phyloP scores from a whole-genome alignment of 2,113 vertebrate genomes.

The Chaetodon trifascialis region DNA sequence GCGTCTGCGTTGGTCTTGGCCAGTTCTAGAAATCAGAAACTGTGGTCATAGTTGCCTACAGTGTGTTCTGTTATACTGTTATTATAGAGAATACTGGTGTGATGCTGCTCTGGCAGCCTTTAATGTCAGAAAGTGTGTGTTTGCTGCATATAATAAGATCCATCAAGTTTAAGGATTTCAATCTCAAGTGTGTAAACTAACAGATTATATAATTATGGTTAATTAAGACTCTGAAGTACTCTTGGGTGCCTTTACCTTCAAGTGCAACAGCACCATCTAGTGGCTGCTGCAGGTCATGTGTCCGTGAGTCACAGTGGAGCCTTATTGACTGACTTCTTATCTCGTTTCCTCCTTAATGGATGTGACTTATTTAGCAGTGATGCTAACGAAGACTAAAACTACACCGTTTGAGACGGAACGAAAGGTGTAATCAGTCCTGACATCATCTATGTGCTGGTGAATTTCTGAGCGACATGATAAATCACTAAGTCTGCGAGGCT shows the following conservation, averaged over 20 bases:
- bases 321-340: not conserved
- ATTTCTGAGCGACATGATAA: not conserved
- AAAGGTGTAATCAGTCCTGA: no score
- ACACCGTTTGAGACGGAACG: no score
- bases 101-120: not conserved
- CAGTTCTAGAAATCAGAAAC: slow-evolving; percentile 13
- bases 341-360: not conserved
- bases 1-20: slow-evolving; percentile 7
- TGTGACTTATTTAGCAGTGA: not conserved
- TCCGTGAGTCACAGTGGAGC: accelerated
- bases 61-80: not conserved
- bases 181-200: not conserved
- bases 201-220: slow-evolving; percentile 15
- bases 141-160: not conserved
- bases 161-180: not conserved
- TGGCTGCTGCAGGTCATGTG: slow-evolving; percentile 1
- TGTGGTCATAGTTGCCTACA: not conserved
- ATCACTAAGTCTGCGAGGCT: not conserved
- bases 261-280: slow-evolving; percentile 75
- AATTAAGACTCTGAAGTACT: not conserved
- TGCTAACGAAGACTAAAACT: not conserved
- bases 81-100: not conserved
- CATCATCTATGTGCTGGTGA: no score
- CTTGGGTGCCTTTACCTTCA: not conserved
- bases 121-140: not conserved